These are phyloP conservation scores for Pristionchus maxplancki DNA, from an alignment of 2,888 invertebrate genomes.

Conservation along the genomic window DNA sequence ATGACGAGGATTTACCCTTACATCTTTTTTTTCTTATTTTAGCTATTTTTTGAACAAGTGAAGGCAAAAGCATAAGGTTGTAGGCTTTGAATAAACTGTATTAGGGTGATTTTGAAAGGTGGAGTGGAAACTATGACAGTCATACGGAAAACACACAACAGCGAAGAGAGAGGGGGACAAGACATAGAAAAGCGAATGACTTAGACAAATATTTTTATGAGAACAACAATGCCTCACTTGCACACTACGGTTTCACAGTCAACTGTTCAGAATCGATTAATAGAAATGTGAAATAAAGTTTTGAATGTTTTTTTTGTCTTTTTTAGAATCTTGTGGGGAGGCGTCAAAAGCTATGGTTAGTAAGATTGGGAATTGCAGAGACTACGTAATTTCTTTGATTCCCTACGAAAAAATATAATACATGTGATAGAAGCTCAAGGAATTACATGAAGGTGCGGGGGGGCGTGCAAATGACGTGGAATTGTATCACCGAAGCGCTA, in stretches of 20 bases:
- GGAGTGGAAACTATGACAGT: neutral
- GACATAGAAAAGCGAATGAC: too few species aligned
- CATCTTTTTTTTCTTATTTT: slow-evolving; percentile 24
- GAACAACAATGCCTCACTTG: neutral
- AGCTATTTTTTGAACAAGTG: neutral
- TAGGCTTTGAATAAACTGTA: neutral
- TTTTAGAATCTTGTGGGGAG: neutral
- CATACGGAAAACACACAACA: neutral
- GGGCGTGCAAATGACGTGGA: neutral
- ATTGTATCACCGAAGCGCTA: neutral
- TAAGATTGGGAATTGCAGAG: neutral
- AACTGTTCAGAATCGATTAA: neutral
- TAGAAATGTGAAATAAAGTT: neutral
- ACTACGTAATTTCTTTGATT: neutral
- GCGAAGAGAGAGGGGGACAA: neutral
- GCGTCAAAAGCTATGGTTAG: neutral
- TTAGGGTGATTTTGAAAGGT: neutral
- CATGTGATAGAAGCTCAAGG: neutral
- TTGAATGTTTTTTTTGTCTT: neutral
- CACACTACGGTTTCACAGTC: neutral
- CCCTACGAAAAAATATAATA: neutral
- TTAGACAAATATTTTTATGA: neutral
- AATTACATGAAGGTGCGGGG: too few species aligned
- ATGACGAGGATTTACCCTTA: slow-evolving; percentile 24
- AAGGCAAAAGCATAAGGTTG: neutral